Conservation (phyloP, 1,140 invertebrate genomes). For the Amyelois transitella region DNA sequence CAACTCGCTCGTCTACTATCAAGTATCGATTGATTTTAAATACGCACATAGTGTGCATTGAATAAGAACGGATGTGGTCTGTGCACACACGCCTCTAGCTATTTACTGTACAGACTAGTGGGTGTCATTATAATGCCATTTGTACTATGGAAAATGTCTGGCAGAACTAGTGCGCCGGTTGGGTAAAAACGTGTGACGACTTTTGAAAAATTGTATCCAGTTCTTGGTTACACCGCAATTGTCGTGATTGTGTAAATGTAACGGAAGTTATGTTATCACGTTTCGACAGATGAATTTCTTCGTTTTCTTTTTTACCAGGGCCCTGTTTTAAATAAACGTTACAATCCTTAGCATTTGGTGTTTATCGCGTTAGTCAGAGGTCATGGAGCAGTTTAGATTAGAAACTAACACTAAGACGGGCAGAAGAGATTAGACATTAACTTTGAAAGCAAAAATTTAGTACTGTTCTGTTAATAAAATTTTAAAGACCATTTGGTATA, state of each 20-base stretch:
- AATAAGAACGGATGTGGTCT: constrained; percentile 45
- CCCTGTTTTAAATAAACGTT: too few relatives aligned
- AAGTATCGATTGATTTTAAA: constrained; percentile 6
- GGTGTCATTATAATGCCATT: constrained; percentile 2
- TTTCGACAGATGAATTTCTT: too few relatives aligned
- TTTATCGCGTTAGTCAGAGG: too few relatives aligned
- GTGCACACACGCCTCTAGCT: constrained; percentile 17
- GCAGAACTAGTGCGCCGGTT: constrained; percentile 8
- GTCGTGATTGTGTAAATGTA: not conserved
- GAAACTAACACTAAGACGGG: too few relatives aligned
- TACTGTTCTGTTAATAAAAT: too few relatives aligned
- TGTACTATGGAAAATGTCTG: constrained; percentile 12
- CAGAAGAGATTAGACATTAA: too few relatives aligned
- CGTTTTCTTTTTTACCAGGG: too few relatives aligned
- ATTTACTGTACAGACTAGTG: constrained; percentile 18
- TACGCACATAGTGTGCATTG: constrained; percentile 8
- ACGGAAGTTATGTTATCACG: not conserved
- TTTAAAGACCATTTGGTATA: too few relatives aligned
- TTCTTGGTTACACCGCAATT: not conserved
- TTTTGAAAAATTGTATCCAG: not conserved
- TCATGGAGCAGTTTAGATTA: too few relatives aligned
- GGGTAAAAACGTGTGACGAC: constrained; percentile 9
- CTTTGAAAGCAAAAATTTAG: too few relatives aligned
- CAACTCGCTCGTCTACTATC: not conserved
- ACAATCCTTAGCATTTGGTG: too few relatives aligned